A percentile compares a stretch with the other conserved stretches of the same genome.
phyloP scores from a whole-genome alignment of 1,140 invertebrate genomes.

The Drosophila cardini region DNA sequence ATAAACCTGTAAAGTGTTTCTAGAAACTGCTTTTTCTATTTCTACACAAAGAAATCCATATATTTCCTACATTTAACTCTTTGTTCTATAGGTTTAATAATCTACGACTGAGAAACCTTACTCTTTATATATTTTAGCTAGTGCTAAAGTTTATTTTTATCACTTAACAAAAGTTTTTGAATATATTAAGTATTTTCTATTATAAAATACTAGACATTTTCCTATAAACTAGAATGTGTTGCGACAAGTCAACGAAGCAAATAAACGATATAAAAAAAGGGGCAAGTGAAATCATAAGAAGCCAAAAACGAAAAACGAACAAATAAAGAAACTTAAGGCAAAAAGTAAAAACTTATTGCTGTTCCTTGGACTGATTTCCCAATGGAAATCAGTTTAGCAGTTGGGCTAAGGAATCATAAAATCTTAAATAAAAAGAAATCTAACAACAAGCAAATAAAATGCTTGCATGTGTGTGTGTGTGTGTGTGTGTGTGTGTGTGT shows the following conservation, averaged over 20 bases:
- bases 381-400: constrained; percentile 77
- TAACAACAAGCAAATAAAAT: constrained; percentile 7
- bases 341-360: constrained; percentile 55
- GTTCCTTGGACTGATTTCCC: constrained; percentile 67
- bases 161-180: background rate
- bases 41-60: no score
- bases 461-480: background rate
- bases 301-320: constrained; percentile 27
- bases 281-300: constrained; percentile 49
- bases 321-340: constrained; percentile 25
- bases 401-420: constrained; percentile 68
- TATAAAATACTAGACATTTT: constrained; percentile 1
- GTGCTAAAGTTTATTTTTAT: background rate
- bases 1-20: no score
- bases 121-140: no score
- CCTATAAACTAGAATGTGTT: constrained; percentile 16
- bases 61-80: no score
- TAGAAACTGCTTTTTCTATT: no score
- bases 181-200: constrained; percentile 5
- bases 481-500: no score
- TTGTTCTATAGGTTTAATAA: no score
- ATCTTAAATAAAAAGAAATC: constrained; percentile 60
- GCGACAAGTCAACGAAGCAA: constrained; percentile 7
- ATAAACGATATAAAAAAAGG: constrained; percentile 40
- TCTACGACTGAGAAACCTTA: no score